Evolutionary conservation across 2,888 invertebrate genomes (phyloP).

Genomic region (Schizotus pectinicornis): DNA sequence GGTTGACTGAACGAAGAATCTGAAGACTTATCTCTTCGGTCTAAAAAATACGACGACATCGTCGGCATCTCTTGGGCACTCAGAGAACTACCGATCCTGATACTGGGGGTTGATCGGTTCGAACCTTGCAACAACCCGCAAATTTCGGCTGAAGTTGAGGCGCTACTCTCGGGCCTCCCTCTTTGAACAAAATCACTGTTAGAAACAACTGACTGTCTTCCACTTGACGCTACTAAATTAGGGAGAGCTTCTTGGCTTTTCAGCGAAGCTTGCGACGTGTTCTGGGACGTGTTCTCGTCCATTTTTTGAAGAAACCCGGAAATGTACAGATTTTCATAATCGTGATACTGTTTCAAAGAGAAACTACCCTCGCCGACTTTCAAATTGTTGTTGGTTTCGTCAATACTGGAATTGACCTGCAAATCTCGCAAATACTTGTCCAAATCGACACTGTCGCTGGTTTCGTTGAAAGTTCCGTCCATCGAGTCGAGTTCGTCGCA

Average conservation of each 20-base stretch:
- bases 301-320: constrained; percentile 25
- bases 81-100: constrained; percentile 40
- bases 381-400: constrained; percentile 16
- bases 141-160: constrained; percentile 50
- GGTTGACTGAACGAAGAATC: constrained; percentile 58
- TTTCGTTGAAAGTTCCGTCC: constrained; percentile 63
- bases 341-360: constrained; percentile 35
- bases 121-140: constrained; percentile 48
- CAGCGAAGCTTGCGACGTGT: not conserved
- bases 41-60: constrained; percentile 38
- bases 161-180: constrained; percentile 47
- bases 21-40: constrained; percentile 46
- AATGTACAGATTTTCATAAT: constrained; percentile 53
- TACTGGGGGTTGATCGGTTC: constrained; percentile 48
- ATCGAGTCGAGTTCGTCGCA: constrained; percentile 69
- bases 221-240: constrained; percentile 28
- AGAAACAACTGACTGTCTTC: constrained; percentile 35
- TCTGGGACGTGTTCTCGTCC: constrained; percentile 13
- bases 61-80: constrained; percentile 41
- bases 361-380: constrained; percentile 13
- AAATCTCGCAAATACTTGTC: constrained; percentile 73
- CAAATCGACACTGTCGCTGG: constrained; percentile 65
- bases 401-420: constrained; percentile 60
- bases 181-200: constrained; percentile 47
- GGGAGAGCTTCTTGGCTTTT: constrained; percentile 30